A percentile compares a stretch with the other conserved stretches of the same genome.
phyloP scores from a whole-genome alignment of 2,113 vertebrate genomes.

The Lepus timidus region DNA sequence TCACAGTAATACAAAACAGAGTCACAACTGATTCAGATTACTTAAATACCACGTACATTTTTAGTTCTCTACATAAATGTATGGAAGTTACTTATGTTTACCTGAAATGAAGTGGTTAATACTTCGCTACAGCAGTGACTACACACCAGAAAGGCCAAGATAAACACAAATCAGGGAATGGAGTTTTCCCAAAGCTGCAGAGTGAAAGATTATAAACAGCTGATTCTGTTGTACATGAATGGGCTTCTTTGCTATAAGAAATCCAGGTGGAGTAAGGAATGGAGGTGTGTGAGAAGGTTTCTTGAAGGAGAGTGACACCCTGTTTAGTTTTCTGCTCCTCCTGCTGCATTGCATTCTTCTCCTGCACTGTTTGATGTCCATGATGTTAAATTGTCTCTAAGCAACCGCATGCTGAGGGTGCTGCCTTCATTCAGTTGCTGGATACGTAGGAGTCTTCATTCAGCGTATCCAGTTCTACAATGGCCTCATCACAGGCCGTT shows the following conservation, averaged over 20 bases:
- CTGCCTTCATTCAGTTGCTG: conserved; percentile 91
- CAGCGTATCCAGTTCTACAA: conserved; percentile 96
- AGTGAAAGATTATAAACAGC: conserved; percentile 91
- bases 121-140: conserved; percentile 96
- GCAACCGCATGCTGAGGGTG: conserved; percentile 99
- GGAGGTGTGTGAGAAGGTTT: conserved; percentile 97
- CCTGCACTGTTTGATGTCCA: conserved; percentile 97
- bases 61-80: conserved; percentile 89
- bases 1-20: conserved; percentile 90
- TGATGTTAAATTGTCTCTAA: conserved; percentile 99
- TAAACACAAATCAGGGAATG: conserved; percentile 93
- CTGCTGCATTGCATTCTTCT: conserved; percentile 94
- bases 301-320: conserved; percentile 86
- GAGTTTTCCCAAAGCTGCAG: conserved; percentile 93
- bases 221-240: conserved; percentile 91
- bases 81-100: conserved; percentile 90
- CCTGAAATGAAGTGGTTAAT: conserved; percentile 95
- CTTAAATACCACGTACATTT: conserved; percentile 89
- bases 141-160: conserved; percentile 95
- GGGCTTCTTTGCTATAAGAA: conserved; percentile 94
- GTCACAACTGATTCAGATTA: conserved; percentile 89
- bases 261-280: conserved; percentile 96
- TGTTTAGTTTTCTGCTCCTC: conserved; percentile 93
- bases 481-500: conserved; percentile 97
- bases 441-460: conserved; percentile 96